Conservation (phyloP, 2,113 vertebrate species). For the Cygnus atratus region DNA sequence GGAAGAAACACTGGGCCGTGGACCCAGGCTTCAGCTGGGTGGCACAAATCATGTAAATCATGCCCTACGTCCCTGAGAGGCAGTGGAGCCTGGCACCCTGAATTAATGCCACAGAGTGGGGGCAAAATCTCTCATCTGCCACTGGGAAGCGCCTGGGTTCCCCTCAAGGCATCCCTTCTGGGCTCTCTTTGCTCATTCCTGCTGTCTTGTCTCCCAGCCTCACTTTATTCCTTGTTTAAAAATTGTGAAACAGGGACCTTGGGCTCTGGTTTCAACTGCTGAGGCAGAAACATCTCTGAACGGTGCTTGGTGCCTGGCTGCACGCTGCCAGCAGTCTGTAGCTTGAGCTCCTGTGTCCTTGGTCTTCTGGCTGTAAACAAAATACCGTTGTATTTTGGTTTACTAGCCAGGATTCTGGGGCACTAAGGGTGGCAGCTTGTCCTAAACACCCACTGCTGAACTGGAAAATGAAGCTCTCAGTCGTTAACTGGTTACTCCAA, state of each 20-base stretch:
- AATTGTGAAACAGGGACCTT: background rate
- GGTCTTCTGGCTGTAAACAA: background rate
- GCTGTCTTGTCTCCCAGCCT: background rate
- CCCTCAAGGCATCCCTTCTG: too few species aligned
- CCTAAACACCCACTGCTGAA: background rate
- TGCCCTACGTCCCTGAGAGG: rapidly evolving
- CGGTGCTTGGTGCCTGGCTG: background rate
- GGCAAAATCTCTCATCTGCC: background rate
- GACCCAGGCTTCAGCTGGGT: background rate
- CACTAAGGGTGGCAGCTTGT: background rate
- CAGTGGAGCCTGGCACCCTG: background rate
- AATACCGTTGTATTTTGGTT: background rate
- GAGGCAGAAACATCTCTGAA: background rate
- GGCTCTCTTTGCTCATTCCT: background rate
- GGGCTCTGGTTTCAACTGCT: background rate
- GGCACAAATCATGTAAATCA: background rate
- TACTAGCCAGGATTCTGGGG: background rate
- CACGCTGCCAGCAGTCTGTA: background rate
- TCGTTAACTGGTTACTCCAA: background rate
- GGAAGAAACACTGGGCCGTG: background rate
- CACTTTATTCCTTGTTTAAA: background rate
- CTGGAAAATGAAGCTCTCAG: background rate
- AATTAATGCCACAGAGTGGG: background rate
- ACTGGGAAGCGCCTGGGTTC: background rate
- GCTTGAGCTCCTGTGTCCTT: background rate